Percentiles rank a stretch among this genome's conserved stretches.
phyloP scores from a whole-genome alignment of 1,140 invertebrate genomes.

The Penaeus vannamei region DNA sequence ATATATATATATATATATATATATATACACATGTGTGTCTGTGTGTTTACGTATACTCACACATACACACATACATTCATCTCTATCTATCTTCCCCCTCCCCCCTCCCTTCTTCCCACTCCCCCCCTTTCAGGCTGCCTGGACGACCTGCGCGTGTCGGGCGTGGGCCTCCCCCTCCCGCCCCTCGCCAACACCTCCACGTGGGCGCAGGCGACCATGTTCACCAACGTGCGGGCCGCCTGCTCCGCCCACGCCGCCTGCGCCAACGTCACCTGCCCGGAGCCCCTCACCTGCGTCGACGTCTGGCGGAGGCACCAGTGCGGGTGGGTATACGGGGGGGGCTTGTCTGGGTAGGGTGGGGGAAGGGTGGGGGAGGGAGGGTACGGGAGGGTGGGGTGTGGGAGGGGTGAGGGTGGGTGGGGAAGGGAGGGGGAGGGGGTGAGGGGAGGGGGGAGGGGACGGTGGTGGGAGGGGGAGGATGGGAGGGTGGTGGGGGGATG shows the following conservation, averaged over 20 bases:
- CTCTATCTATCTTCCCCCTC: neutral
- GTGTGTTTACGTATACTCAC: neutral
- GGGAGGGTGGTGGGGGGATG: too few relatives aligned
- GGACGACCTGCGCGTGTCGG: constrained; percentile 53
- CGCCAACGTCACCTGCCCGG: constrained; percentile 43
- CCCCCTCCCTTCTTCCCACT: too few relatives aligned
- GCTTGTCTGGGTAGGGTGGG: too few relatives aligned
- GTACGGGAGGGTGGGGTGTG: too few relatives aligned
- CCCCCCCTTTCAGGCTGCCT: constrained; percentile 30
- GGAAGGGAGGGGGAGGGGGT: too few relatives aligned
- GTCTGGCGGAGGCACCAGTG: constrained; percentile 47
- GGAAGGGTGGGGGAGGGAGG: too few relatives aligned
- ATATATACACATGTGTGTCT: neutral
- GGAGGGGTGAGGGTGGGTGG: too few relatives aligned
- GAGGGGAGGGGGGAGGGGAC: too few relatives aligned
- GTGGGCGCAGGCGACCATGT: constrained; percentile 40
- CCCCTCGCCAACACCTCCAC: constrained; percentile 30
- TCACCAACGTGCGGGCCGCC: constrained; percentile 19
- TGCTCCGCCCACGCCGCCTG: constrained; percentile 35
- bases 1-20: constrained; percentile 16
- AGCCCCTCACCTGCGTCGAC: constrained; percentile 50
- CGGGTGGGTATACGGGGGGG: constrained; percentile 12
- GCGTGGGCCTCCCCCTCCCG: constrained; percentile 33
- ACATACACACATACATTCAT: neutral
- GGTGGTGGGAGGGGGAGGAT: too few relatives aligned